Percentiles rank a stretch among this genome's conserved stretches.
Evolutionary conservation across 2,797 vertebrate genomes (phyloP).

Genomic region (Coregonus suidteri): DNA sequence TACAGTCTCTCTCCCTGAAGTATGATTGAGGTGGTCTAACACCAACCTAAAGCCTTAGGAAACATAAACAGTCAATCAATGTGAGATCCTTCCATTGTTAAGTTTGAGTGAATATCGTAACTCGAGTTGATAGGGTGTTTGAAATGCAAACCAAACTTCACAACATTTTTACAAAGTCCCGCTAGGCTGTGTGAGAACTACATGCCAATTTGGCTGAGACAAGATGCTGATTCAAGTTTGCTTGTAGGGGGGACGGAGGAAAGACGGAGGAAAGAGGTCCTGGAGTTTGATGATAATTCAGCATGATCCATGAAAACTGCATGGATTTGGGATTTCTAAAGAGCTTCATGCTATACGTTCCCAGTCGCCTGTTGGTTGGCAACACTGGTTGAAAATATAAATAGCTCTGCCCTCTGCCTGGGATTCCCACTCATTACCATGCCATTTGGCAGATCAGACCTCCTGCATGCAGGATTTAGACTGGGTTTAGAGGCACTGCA

Average conservation of each 20-base stretch:
- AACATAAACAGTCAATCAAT: slow-evolving; percentile 44
- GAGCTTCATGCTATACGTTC: slow-evolving; percentile 8
- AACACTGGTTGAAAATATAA: slow-evolving; percentile 36
- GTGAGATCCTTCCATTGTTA: slow-evolving; percentile 40
- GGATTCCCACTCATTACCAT: slow-evolving; percentile 58
- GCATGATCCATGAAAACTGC: slow-evolving; percentile 17
- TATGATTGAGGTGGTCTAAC: slow-evolving; percentile 12
- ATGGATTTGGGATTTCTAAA: slow-evolving; percentile 9
- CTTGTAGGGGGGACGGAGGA: slow-evolving; percentile 9
- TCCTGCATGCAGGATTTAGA: slow-evolving; percentile 29
- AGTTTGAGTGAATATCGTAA: slow-evolving; percentile 35
- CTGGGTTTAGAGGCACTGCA: slow-evolving; percentile 37
- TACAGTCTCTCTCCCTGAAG: slow-evolving; percentile 4
- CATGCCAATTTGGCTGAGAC: slow-evolving; percentile 49
- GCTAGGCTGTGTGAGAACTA: slow-evolving; percentile 41
- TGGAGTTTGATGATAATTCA: slow-evolving; percentile 30
- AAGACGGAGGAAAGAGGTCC: slow-evolving; percentile 5
- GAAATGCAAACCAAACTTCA: slow-evolving; percentile 11
- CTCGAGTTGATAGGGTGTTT: slow-evolving; percentile 15
- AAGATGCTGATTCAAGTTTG: slow-evolving; percentile 59
- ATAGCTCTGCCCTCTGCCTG: slow-evolving; percentile 48
- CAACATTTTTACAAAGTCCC: slow-evolving; percentile 18
- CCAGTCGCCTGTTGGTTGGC: slow-evolving; percentile 18
- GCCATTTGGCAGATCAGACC: slow-evolving; percentile 53
- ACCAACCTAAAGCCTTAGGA: neutral